Evolutionary conservation across 2,888 invertebrate genomes (phyloP).

Genomic region (Argyresthia albistria): DNA sequence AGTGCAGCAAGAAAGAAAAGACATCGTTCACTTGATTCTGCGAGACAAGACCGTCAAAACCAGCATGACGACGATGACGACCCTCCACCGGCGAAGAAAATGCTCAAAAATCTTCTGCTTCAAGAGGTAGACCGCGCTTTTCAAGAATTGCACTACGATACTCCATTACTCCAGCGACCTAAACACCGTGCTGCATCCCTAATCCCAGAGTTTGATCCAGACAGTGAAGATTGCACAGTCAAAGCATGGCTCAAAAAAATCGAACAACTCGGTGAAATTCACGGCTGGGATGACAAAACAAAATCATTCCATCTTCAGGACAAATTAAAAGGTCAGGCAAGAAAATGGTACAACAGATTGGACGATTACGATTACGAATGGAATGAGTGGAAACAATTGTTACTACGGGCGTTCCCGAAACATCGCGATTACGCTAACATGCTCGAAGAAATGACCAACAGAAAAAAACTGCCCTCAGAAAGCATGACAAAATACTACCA

Average conservation of each 20-base stretch:
- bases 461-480: slow-evolving; percentile 15
- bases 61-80: background rate
- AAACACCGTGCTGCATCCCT: slow-evolving; percentile 2
- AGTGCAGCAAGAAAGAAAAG: too few relatives aligned
- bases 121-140: background rate
- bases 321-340: slow-evolving; percentile 17
- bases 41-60: too few relatives aligned
- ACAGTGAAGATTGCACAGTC: slow-evolving; percentile 11
- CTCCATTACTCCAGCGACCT: background rate
- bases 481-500: slow-evolving; percentile 23
- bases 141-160: background rate
- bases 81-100: background rate
- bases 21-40: too few relatives aligned
- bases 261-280: slow-evolving; percentile 14
- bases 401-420: slow-evolving; percentile 6
- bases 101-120: background rate
- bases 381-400: slow-evolving; percentile 19
- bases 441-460: slow-evolving; percentile 16
- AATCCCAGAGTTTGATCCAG: slow-evolving; percentile 13
- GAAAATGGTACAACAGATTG: slow-evolving; percentile 16
- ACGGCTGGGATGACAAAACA: slow-evolving; percentile 16
- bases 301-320: slow-evolving; percentile 10
- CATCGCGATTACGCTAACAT: slow-evolving; percentile 14
- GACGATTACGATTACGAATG: slow-evolving; percentile 19
- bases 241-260: slow-evolving; percentile 14